phyloP scores from a whole-genome alignment of 2,888 invertebrate species.

The Zhuqinia jingwanae region DNA sequence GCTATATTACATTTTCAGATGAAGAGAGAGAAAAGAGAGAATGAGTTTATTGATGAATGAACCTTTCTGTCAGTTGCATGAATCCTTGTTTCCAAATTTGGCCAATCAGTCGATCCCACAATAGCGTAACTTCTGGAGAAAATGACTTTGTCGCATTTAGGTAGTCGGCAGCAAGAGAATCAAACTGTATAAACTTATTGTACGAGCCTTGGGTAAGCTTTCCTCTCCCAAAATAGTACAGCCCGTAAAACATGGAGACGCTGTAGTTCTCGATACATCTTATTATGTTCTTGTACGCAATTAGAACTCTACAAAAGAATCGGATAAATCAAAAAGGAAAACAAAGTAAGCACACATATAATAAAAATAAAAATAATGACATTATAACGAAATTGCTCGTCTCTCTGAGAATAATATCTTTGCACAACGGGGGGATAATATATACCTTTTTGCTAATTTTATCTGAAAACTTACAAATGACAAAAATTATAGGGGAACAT shows the following conservation, averaged over 20 bases:
- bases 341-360: not conserved
- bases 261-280: constrained; percentile 82
- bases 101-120: constrained; percentile 78
- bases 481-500: too few species aligned
- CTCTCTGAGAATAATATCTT: too few species aligned
- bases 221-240: constrained; percentile 81
- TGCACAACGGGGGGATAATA: too few species aligned
- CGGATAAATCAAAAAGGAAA: not conserved
- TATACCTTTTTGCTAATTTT: too few species aligned
- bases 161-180: constrained; percentile 81
- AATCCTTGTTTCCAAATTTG: constrained; percentile 58
- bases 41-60: too few species aligned
- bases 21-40: too few species aligned
- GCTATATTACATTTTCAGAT: too few species aligned
- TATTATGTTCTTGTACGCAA: constrained; percentile 82
- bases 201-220: constrained; percentile 80
- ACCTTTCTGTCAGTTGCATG: constrained; percentile 59
- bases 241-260: constrained; percentile 81
- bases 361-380: not conserved
- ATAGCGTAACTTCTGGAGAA: constrained; percentile 80
- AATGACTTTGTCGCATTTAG: constrained; percentile 81
- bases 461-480: too few species aligned
- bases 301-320: constrained; percentile 80
- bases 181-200: constrained; percentile 80
- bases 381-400: too few species aligned